Conservation (phyloP, 2,888 invertebrate genomes). For the Copidosoma aretas region DNA sequence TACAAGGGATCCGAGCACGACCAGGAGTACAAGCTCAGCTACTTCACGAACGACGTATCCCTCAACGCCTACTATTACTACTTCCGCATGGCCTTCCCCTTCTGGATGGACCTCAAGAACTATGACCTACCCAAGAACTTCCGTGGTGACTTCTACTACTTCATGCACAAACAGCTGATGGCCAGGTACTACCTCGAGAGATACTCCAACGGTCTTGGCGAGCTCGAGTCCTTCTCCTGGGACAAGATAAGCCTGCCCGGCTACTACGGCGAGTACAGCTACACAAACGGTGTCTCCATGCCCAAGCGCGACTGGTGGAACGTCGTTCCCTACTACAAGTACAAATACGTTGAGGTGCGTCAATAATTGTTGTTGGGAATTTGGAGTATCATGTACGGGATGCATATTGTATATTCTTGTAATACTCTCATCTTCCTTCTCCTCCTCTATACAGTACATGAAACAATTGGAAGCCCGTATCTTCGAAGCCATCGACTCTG, state of each 20-base stretch:
- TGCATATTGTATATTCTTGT: not conserved
- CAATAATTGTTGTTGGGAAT: too few relatives aligned
- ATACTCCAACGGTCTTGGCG: constrained; percentile 69
- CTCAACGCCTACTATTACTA: constrained; percentile 74
- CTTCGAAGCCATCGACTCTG: constrained; percentile 55
- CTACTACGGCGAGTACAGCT: constrained; percentile 70
- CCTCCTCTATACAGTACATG: constrained; percentile 46
- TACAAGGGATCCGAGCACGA: constrained; percentile 51
- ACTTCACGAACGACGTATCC: constrained; percentile 75
- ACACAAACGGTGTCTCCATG: constrained; percentile 70
- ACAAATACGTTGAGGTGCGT: constrained; percentile 51
- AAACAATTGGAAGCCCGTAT: constrained; percentile 53
- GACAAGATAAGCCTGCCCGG: constrained; percentile 64
- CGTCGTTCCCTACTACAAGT: constrained; percentile 56
- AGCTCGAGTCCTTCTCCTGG: constrained; percentile 69
- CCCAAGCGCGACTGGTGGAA: constrained; percentile 66
- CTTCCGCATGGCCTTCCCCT: constrained; percentile 71
- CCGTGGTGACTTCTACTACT: constrained; percentile 72
- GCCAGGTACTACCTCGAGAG: constrained; percentile 77
- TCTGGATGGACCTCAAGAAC: constrained; percentile 70
- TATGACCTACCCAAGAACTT: constrained; percentile 65
- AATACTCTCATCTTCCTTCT: not conserved
- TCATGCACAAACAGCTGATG: constrained; percentile 72
- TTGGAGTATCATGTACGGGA: not conserved
- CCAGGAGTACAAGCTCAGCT: constrained; percentile 70